Conservation (phyloP, 2,113 vertebrate species). For the cattle (Bos taurus) region ARS-UCD2.0 NC_037331.1:15826001-15826500, state of each 20-base stretch:
- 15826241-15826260: neutral
- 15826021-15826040: neutral
- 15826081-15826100: neutral
- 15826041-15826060: neutral
- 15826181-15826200: neutral
- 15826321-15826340: rapidly evolving
- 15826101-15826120: neutral
- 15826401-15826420: neutral
- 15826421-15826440: neutral
- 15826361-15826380: neutral
- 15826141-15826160: neutral
- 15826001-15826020: neutral
- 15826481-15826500: neutral
- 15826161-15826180: neutral
- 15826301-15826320: neutral
- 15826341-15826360: neutral
- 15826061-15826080: neutral
- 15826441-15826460: neutral
- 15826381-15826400: neutral
- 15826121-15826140: neutral
- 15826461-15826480: neutral
- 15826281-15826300: neutral
- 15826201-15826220: neutral
- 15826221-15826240: neutral
- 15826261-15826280: neutral